Evolutionary conservation across 2,797 vertebrate genomes (phyloP).

Genomic region (Argentina silus): DNA sequence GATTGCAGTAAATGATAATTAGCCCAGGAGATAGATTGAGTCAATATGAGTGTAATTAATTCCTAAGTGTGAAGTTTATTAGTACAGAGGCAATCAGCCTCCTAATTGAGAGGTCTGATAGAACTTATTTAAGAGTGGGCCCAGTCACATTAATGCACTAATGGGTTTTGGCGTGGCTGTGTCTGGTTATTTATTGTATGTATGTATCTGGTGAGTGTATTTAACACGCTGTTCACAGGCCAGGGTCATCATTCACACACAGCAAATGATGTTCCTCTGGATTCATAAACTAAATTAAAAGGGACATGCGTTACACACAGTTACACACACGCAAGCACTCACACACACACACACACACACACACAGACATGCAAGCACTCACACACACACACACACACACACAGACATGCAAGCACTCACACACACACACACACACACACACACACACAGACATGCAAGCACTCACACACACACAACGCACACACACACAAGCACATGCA

Average conservation of each 20-base stretch:
- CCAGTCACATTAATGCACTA: slow-evolving; percentile 65
- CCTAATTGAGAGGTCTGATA: slow-evolving; percentile 71
- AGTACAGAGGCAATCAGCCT: slow-evolving; percentile 74
- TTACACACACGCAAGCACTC: too few relatives aligned
- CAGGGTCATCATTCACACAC: slow-evolving; percentile 35
- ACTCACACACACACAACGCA: too few relatives aligned
- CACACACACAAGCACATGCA: too few relatives aligned
- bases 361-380: too few relatives aligned
- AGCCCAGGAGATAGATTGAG: slow-evolving; percentile 70
- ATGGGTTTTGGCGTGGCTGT: slow-evolving; percentile 56
- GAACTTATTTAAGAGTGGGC: slow-evolving; percentile 62
- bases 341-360: too few relatives aligned
- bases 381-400: too few relatives aligned
- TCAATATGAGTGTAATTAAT: slow-evolving; percentile 78
- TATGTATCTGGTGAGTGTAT: slow-evolving; percentile 52
- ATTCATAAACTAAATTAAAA: slow-evolving; percentile 40
- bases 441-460: too few relatives aligned
- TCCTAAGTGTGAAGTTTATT: slow-evolving; percentile 74
- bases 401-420: too few relatives aligned
- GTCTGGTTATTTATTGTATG: slow-evolving; percentile 55
- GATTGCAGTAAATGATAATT: slow-evolving; percentile 71
- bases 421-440: too few relatives aligned
- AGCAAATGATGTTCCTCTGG: slow-evolving; percentile 38
- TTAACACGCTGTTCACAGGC: slow-evolving; percentile 29
- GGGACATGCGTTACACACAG: neutral